Conservation (phyloP, 2,797 vertebrate species). For the Coccyzus lansbergi region DNA sequence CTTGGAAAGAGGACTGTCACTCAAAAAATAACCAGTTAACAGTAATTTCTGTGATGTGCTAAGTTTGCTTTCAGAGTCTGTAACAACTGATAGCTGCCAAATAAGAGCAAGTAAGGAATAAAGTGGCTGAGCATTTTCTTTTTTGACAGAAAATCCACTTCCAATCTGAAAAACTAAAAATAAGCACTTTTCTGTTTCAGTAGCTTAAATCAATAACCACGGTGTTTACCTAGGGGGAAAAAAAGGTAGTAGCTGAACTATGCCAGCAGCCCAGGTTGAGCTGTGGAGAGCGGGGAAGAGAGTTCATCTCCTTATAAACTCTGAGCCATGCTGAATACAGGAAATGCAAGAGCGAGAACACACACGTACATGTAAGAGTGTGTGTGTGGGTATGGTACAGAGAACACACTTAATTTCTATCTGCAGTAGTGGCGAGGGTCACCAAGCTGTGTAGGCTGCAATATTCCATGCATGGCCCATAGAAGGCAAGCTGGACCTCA, state of each 20-base stretch:
- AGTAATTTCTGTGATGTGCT: not conserved
- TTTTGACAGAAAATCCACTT: not conserved
- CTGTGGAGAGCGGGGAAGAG: not conserved
- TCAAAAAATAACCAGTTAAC: not conserved
- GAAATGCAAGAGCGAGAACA: rapidly evolving
- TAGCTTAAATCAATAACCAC: not conserved
- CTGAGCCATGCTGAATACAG: rapidly evolving
- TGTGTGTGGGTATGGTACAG: too few species aligned
- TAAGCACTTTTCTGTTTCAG: not conserved
- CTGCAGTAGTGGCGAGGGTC: too few species aligned
- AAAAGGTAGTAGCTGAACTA: not conserved
- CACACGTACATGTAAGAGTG: rapidly evolving
- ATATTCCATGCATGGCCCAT: rapidly evolving
- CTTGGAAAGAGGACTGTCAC: not conserved
- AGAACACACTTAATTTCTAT: too few species aligned
- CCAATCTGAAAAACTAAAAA: not conserved
- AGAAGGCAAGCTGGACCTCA: not conserved
- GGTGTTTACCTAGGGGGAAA: not conserved
- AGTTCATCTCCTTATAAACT: rapidly evolving
- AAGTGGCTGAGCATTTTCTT: not conserved
- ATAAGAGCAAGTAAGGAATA: not conserved
- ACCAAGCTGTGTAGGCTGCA: not conserved
- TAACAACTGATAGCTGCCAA: not conserved
- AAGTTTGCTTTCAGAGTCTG: not conserved
- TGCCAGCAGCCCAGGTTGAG: not conserved